Evolutionary conservation across 2,113 vertebrate species (phyloP), one percentile per base, ranked within the genome.

Genomic region (Stigmatopora argus): DNA sequence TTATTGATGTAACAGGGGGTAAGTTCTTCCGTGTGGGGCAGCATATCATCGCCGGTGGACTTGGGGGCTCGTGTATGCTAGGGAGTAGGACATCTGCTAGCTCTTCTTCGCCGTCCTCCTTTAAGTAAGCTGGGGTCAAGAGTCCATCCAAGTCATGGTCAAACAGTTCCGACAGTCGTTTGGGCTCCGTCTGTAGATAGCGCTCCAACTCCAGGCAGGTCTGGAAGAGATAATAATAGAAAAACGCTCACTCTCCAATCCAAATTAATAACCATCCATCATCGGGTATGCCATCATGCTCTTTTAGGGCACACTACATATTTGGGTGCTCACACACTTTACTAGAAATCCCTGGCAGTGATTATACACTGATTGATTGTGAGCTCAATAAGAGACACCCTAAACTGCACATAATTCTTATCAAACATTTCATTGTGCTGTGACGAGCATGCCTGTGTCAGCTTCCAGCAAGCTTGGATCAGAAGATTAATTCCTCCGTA

Each of bases 171-270:
- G 96, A 94, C 71, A 96, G 93, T 72, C 93, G 91, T 75, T 94
- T 92, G 0, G 97, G 97, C 65, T 99, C 97, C 0, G 96, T 99
- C 90, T 99, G 96, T 72, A 99, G 93, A 83, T 99, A 99, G 48
- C 97, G 93, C 84, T 99, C 97, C 90, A 99, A 77, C 72, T 99
- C 96, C 73, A 99, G 90, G 83, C 96, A 98, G 66, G 97, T 99
- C 97, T 99, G 86, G 46, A 77, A 68, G 71, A 71, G 13, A 81
- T 62, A 75, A 21, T 52, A 52, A 31, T 10, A 34, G 21, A 7
- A 48, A 26, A n/a, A 11, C 15, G 17, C 62, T 52, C 49, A 13
- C 62, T 62, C 57, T 71, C n/a, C 72, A 69, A 79, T 72, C 69
- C 74, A 73, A 61, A 75, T 73, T 71, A 76, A 82, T 73, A 72